A percentile compares a stretch with the other conserved stretches of the same genome.
phyloP scores from a whole-genome alignment of 1,140 invertebrate species.

The Drosophila grimshawi region DNA sequence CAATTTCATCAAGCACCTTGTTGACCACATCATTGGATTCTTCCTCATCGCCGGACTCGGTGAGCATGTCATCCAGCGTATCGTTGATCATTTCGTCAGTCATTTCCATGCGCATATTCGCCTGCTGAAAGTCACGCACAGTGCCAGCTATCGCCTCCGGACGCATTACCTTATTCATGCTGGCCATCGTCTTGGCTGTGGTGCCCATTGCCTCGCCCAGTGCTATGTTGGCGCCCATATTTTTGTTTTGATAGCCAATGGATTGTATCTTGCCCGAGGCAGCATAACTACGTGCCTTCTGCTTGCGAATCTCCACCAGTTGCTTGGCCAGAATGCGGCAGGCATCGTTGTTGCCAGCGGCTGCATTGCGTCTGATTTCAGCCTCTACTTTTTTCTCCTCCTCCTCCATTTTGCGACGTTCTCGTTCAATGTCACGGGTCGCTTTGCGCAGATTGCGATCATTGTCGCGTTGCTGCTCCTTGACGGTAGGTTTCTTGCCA shows the following conservation, averaged over 20 bases:
- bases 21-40: constrained; percentile 94
- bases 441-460: constrained; percentile 92
- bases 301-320: constrained; percentile 93
- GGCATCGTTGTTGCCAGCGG: constrained; percentile 93
- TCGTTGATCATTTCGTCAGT: constrained; percentile 98
- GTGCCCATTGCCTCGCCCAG: constrained; percentile 94
- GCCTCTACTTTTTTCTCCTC: constrained; percentile 96
- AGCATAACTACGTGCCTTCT: constrained; percentile 92
- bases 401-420: constrained; percentile 91
- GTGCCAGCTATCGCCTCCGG: constrained; percentile 92
- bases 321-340: constrained; percentile 94
- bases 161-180: constrained; percentile 95
- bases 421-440: constrained; percentile 92
- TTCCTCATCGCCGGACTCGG: constrained; percentile 95
- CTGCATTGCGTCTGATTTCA: constrained; percentile 95
- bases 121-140: constrained; percentile 92
- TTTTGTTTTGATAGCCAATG: constrained; percentile 93
- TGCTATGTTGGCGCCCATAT: constrained; percentile 94
- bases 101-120: constrained; percentile 95
- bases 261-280: constrained; percentile 92
- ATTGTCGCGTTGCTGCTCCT: constrained; percentile 92
- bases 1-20: constrained; percentile 97
- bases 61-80: constrained; percentile 94
- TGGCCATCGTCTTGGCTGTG: constrained; percentile 94
- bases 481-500: constrained; percentile 86